phyloP scores from a whole-genome alignment of 2,797 vertebrate genomes.

The Glossophaga mutica region DNA sequence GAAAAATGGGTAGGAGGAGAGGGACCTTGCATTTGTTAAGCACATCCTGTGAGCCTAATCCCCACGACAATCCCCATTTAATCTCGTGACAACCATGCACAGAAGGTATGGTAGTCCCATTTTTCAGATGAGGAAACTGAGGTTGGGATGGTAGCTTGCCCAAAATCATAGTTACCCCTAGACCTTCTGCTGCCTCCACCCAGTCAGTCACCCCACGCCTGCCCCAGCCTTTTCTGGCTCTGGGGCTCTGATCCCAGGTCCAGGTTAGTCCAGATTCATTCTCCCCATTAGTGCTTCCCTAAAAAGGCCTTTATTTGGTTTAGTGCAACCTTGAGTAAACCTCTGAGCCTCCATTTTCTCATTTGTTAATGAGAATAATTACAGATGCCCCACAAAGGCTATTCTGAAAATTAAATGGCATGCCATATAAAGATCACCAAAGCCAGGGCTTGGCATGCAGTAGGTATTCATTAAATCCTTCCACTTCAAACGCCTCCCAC shows the following conservation, averaged over 20 bases:
- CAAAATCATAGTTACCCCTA: neutral
- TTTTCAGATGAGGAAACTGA: neutral
- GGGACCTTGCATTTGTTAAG: neutral
- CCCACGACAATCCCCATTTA: neutral
- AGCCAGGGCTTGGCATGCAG: neutral
- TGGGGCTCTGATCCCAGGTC: neutral
- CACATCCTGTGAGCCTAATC: neutral
- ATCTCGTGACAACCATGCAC: rapidly evolving
- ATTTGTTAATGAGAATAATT: neutral
- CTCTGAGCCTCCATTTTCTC: neutral
- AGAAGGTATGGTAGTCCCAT: neutral
- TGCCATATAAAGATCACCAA: neutral
- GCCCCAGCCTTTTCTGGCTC: neutral
- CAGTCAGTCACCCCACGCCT: neutral
- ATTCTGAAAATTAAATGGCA: neutral
- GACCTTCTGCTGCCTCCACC: neutral
- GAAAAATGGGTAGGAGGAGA: neutral
- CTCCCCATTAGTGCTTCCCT: neutral
- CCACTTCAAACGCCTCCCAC: neutral
- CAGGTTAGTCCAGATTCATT: neutral
- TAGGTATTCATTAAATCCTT: neutral
- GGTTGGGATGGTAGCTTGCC: neutral
- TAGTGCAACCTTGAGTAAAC: neutral
- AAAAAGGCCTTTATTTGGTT: neutral
- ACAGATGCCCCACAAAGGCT: neutral